Conservation (phyloP, 2,797 vertebrate species). For the Ciconia nigra region DNA sequence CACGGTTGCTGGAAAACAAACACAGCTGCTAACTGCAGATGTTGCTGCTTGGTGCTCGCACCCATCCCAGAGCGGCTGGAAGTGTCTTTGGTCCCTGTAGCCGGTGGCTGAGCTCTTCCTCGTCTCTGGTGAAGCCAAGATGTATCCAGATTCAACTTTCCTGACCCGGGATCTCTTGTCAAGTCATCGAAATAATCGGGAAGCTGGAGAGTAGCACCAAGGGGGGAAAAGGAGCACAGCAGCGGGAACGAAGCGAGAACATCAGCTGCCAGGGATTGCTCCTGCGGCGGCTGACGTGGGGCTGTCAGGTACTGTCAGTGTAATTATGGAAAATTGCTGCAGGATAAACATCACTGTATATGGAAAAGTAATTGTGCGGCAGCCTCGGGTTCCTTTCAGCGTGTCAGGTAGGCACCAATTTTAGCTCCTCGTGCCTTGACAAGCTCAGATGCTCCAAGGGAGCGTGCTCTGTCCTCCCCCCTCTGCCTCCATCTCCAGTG, state of each 20-base stretch:
- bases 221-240: too few relatives aligned
- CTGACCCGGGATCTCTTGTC: background rate
- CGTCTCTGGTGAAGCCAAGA: background rate
- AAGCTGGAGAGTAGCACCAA: background rate
- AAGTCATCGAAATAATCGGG: background rate
- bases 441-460: background rate
- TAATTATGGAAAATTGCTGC: background rate
- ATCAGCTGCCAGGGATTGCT: background rate
- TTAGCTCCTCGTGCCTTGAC: background rate
- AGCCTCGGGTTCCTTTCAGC: background rate
- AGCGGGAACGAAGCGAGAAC: background rate
- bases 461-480: background rate
- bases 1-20: background rate
- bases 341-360: background rate
- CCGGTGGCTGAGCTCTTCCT: background rate
- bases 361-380: background rate
- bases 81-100: background rate
- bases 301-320: background rate
- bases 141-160: background rate
- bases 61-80: background rate
- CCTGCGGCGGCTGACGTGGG: background rate
- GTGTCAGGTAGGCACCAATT: background rate
- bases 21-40: background rate
- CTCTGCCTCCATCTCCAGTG: background rate
- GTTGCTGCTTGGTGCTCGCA: background rate